Conservation (phyloP, 2,888 invertebrate genomes). For the Nomada lathburiana region DNA sequence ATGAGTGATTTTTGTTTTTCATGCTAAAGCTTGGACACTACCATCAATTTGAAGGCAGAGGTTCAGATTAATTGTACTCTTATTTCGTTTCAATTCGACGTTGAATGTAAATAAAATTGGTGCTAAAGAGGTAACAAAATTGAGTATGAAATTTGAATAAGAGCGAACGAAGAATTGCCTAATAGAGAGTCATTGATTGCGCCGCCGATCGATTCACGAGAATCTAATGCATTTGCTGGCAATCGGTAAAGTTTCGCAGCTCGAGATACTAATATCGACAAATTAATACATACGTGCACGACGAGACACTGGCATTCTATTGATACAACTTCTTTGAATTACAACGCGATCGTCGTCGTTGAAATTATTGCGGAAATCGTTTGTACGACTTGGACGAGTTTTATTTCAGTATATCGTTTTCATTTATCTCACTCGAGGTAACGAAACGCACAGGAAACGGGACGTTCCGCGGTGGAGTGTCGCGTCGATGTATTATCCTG, state of each 20-base stretch:
- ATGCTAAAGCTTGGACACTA: not conserved
- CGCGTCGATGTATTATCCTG: not conserved
- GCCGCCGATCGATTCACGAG: constrained; percentile 11
- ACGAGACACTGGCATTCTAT: too few species aligned
- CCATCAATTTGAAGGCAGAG: too few species aligned
- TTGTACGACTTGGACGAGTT: not conserved
- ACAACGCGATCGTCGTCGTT: too few species aligned
- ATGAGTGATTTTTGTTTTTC: not conserved
- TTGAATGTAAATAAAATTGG: too few species aligned
- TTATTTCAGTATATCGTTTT: not conserved
- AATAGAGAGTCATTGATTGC: constrained; percentile 26
- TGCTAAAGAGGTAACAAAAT: not conserved
- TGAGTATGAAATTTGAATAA: not conserved
- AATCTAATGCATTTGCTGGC: constrained; percentile 23
- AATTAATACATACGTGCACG: not conserved
- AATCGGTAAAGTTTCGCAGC: constrained; percentile 6
- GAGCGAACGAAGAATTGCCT: not conserved
- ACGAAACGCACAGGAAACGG: constrained; percentile 35
- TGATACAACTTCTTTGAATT: too few species aligned
- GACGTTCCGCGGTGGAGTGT: not conserved
- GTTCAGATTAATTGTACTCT: too few species aligned
- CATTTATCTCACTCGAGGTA: constrained; percentile 30
- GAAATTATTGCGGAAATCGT: not conserved
- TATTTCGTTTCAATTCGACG: too few species aligned
- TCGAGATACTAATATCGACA: not conserved